Conservation (phyloP, 2,888 invertebrate species). For the Abrostola triplasia region DNA sequence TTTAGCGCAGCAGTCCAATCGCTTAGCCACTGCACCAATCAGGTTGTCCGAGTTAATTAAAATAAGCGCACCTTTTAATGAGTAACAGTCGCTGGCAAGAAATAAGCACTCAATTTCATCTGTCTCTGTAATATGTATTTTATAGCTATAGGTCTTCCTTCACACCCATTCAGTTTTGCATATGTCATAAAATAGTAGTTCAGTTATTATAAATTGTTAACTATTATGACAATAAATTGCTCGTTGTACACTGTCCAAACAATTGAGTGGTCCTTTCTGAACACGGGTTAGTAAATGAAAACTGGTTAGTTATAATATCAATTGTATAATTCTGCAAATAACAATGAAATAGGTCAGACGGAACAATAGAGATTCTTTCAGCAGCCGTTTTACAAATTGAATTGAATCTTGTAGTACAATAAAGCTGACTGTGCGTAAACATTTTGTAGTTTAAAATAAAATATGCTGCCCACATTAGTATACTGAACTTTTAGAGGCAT, state of each 20-base stretch:
- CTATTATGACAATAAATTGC: background rate
- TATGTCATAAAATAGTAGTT: too few relatives aligned
- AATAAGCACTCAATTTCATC: too few relatives aligned
- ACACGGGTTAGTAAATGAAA: too few relatives aligned
- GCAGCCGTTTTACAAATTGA: slow-evolving; percentile 37
- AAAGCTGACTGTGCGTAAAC: background rate
- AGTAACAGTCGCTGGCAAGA: too few relatives aligned
- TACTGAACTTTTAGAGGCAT: slow-evolving; percentile 3
- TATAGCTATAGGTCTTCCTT: too few relatives aligned
- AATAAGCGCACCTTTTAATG: too few relatives aligned
- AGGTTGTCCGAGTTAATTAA: too few relatives aligned
- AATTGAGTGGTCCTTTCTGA: slow-evolving; percentile 12
- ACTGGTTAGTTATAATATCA: background rate
- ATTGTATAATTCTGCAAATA: slow-evolving; percentile 18
- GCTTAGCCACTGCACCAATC: too few relatives aligned
- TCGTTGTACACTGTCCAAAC: background rate
- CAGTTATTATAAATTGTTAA: too few relatives aligned
- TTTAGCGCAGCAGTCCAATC: too few relatives aligned
- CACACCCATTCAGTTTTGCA: too few relatives aligned
- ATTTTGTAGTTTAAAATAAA: slow-evolving; percentile 8
- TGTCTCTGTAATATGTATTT: too few relatives aligned
- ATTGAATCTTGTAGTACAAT: slow-evolving; percentile 34
- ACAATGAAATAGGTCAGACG: slow-evolving; percentile 26
- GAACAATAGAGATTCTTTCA: slow-evolving; percentile 19
- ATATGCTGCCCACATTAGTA: slow-evolving; percentile 19